Base-by-base conservation (phyloP, 1,140 invertebrate species). In the Parasteatoda tepidariorum region DNA sequence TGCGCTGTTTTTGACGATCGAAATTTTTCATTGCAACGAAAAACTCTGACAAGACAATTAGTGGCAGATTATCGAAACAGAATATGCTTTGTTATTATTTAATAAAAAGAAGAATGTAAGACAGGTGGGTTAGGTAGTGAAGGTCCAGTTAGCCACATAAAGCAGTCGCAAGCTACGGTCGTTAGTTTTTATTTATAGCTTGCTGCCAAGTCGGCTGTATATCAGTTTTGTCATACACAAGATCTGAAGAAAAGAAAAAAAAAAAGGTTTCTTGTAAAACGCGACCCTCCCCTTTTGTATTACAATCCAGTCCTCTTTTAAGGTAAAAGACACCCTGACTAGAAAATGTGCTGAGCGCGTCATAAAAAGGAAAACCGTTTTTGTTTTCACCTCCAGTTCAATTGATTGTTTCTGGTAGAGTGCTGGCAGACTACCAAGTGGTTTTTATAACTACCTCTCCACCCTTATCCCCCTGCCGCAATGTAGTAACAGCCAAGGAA, bases 151-250 rank as follows among this genome's bases (percentile, higher is more conserved):
- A 41, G 68, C 70, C 68, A 38, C 81, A 83, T 83, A 83, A 83
- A 83, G 54, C 81, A 83, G 81, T 83, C 81, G 66, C 59, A 26
- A 61, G 31, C 70, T 34, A 34, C 24, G 59, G 70, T 83, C 81
- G 81, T 83, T 83, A 83, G 81, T 83, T 83, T 83, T 83, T 83
- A 83, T 83, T 83, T 83, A 83, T 83, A 31, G 81, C 31, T 41
- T 22, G 22, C 68, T 83, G 81, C 81, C 59, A 83, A 66, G 68
- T 3, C 41, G 48, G 59, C 68, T 74, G 61, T 83, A 83, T 83
- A 83, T 83, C 81, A 74, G 81, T 83, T 83, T 83, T 83, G 81
- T 83, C 81, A 83, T 83, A 83, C 70, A 22, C 61, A 66, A 64
- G 81, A 67, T 74, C 64, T 22, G 78, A 61, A 64, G 24, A 54